These are phyloP conservation scores for Tauraco erythrolophus DNA, from an alignment of 2,113 vertebrate genomes.

Conservation along the genomic window DNA sequence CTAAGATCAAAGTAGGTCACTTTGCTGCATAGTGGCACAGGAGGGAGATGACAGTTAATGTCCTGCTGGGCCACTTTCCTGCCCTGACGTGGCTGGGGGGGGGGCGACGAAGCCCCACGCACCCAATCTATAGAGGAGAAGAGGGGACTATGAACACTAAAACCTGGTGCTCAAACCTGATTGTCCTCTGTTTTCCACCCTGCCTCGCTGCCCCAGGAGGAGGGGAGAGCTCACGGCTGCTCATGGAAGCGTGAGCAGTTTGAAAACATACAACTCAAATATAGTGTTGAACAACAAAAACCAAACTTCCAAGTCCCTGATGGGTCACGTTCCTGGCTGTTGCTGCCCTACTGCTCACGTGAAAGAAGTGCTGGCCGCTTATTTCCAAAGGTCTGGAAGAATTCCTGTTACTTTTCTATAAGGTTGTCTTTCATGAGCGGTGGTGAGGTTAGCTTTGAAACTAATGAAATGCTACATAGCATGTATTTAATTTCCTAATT, in stretches of 20 bases:
- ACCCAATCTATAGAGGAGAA: background rate
- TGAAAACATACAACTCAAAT: background rate
- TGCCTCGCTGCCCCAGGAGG: background rate
- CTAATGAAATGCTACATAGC: background rate
- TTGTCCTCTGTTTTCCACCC: background rate
- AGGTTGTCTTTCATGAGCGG: background rate
- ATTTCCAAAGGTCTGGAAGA: background rate
- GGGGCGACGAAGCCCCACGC: accelerated
- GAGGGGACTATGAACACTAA: background rate
- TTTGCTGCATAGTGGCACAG: accelerated
- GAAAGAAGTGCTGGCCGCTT: background rate
- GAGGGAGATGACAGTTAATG: background rate
- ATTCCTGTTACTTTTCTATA: background rate
- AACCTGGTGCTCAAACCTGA: background rate
- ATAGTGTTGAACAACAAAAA: background rate
- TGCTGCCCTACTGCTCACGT: background rate
- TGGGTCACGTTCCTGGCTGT: background rate
- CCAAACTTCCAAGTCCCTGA: background rate
- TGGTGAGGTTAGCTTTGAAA: background rate
- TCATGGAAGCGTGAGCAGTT: background rate
- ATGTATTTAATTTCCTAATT: conserved; percentile 54
- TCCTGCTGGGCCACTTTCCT: background rate
- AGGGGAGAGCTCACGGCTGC: background rate
- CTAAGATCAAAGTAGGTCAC: background rate
- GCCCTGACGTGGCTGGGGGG: accelerated